A percentile compares a stretch with the other conserved stretches of the same genome.
Conservation (phyloP, 2,888 invertebrate species). For the Torymus auratus region DNA sequence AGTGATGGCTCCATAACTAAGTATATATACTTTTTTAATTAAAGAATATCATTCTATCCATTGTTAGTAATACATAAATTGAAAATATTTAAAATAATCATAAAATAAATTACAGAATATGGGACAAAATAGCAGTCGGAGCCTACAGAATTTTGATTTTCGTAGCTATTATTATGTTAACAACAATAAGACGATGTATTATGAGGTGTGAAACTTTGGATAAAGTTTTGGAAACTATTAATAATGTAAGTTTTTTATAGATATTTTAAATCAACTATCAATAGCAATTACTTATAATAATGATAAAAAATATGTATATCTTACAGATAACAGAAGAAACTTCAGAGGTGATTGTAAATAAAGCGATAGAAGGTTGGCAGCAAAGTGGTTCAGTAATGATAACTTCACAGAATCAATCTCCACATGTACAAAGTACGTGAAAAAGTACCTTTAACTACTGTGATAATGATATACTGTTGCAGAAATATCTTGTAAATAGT, state of each 20-base stretch:
- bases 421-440: conserved; percentile 52
- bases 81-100: background rate
- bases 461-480: conserved; percentile 38
- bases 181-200: conserved; percentile 83
- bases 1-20: conserved; percentile 87
- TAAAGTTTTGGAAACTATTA: conserved; percentile 82
- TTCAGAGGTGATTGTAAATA: conserved; percentile 89
- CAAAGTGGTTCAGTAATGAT: conserved; percentile 83
- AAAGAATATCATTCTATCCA: conserved; percentile 17
- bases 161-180: conserved; percentile 85
- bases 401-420: conserved; percentile 66
- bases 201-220: conserved; percentile 81
- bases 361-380: conserved; percentile 92
- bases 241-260: conserved; percentile 79
- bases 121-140: conserved; percentile 93
- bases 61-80: conserved; percentile 16
- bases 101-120: conserved; percentile 81
- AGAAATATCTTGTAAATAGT: conserved; percentile 36
- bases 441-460: conserved; percentile 49
- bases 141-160: conserved; percentile 89
- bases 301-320: conserved; percentile 45
- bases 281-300: conserved; percentile 10
- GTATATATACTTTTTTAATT: conserved; percentile 77
- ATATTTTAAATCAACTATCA: background rate
- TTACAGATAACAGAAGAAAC: conserved; percentile 87